Evolutionary conservation across 2,113 vertebrate genomes (phyloP), one percentile per base, ranked within the genome.

Genomic region (Meriones unguiculatus): DNA sequence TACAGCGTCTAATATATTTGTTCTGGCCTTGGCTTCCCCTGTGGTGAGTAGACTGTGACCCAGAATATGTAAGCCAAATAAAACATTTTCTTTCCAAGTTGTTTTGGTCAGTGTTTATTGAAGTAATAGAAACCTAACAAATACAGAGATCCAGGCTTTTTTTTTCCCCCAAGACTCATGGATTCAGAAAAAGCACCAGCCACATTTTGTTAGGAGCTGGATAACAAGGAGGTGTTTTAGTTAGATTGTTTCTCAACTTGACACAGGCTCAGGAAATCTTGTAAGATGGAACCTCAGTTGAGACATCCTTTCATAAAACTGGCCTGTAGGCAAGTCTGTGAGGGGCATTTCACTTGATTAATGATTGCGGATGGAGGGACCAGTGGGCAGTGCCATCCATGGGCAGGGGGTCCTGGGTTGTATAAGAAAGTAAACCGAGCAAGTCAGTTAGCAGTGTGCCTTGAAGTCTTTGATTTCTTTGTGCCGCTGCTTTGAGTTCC

Each of bases 131-230:
- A 50, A 30, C 75, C 41, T 18, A 77, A 30, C 41, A 30, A 78
- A 32, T 78, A 32, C 15, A 11, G 32, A n/a, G 32, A 57, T 35
- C 52, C 14, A 22, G 78, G 50, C 15, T 18, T 30, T 13, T 15
- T 13, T 15, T 0, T 7, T 1, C 0, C 17, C 2, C 35, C 54
- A 57, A 13, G 32, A 59, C 2, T n/a, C 10, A 4, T 24, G 54
- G 32, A 59, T 59, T 59, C 54, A 82, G 20, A 59, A 81, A n/a
- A 11, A 54, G 50, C 30, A 82, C 54, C n/a, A 52, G 78, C 17
- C 18, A 24, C 25, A 38, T 59, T 82, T 59, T 81, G 78, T 7
- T 81, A n/a, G 17, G 32, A 82, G 32, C 10, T 35, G 57, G 10
- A 62, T 81, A 17, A 59, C 54, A 38, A 11, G 15, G 32, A 18